Evolutionary conservation across 2,888 invertebrate species (phyloP).

Genomic region (Lepidocyrtoides sp.): DNA sequence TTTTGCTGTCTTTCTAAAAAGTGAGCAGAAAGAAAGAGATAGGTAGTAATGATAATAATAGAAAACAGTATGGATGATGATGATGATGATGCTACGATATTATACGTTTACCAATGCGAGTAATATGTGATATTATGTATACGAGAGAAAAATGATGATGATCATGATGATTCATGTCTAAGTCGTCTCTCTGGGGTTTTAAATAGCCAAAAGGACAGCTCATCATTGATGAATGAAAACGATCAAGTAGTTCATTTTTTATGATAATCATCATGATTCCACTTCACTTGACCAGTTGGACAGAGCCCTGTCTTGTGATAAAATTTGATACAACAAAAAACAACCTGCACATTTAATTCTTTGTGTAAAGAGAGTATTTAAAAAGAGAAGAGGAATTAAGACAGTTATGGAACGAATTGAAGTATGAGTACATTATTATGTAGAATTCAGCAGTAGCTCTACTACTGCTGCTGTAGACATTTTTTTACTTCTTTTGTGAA

Average conservation of each 20-base stretch:
- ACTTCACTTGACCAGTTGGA: constrained; percentile 16
- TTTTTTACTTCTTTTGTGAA: not conserved
- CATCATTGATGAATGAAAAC: not conserved
- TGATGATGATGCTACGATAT: not conserved
- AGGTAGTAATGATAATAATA: constrained; percentile 21
- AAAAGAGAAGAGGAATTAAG: constrained; percentile 66
- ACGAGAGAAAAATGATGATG: no score
- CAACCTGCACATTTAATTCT: constrained; percentile 16
- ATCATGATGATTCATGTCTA: constrained; percentile 48
- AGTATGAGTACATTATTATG: constrained; percentile 51
- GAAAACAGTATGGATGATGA: not conserved
- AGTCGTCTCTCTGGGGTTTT: constrained; percentile 32
- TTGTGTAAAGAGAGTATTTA: constrained; percentile 46
- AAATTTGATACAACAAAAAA: not conserved
- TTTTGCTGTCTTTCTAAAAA: not conserved
- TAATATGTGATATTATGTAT: not conserved
- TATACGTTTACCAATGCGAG: not conserved
- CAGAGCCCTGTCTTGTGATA: not conserved
- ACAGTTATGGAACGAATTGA: constrained; percentile 78
- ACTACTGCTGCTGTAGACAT: no score
- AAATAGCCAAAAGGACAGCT: not conserved
- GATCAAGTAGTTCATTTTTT: not conserved
- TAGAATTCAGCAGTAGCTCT: constrained; percentile 6
- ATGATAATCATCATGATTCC: no score
- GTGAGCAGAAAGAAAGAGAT: constrained; percentile 19